Percentiles rank a stretch among this genome's conserved stretches.
Conservation (phyloP, 2,888 invertebrate genomes). For the Epinotia brunnichana region DNA sequence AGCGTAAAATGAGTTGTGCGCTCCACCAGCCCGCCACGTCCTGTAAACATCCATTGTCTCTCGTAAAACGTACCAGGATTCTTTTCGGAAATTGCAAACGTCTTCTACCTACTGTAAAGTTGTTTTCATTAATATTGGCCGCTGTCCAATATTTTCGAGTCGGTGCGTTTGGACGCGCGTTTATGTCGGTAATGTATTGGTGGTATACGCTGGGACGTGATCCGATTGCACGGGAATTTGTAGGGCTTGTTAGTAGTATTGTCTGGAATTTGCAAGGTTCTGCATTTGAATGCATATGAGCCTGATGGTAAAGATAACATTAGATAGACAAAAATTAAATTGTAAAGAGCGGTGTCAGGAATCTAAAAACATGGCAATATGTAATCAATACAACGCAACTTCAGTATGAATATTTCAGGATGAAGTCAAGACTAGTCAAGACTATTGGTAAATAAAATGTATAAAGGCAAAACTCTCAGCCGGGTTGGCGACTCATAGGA, state of each 20-base stretch:
- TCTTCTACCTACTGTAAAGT: slow-evolving; percentile 67
- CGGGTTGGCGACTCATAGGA: background rate
- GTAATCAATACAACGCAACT: background rate
- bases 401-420: background rate
- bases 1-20: slow-evolving; percentile 80
- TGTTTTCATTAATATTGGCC: slow-evolving; percentile 82
- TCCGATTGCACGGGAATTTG: slow-evolving; percentile 2
- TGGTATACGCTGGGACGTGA: slow-evolving; percentile 5
- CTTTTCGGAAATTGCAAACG: slow-evolving; percentile 76
- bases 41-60: slow-evolving; percentile 63
- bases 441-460: background rate
- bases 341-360: background rate
- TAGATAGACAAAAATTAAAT: background rate
- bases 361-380: background rate
- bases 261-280: slow-evolving; percentile 7
- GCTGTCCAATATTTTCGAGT: slow-evolving; percentile 77
- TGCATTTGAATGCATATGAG: slow-evolving; percentile 3
- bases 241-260: slow-evolving; percentile 27
- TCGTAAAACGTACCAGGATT: slow-evolving; percentile 73
- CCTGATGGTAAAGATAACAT: background rate
- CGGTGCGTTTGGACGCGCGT: slow-evolving; percentile 66
- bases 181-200: slow-evolving; percentile 23
- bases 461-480: background rate
- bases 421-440: background rate
- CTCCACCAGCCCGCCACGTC: slow-evolving; percentile 73